Conservation (phyloP, 2,113 vertebrate species). For the Sitta europaea region DNA sequence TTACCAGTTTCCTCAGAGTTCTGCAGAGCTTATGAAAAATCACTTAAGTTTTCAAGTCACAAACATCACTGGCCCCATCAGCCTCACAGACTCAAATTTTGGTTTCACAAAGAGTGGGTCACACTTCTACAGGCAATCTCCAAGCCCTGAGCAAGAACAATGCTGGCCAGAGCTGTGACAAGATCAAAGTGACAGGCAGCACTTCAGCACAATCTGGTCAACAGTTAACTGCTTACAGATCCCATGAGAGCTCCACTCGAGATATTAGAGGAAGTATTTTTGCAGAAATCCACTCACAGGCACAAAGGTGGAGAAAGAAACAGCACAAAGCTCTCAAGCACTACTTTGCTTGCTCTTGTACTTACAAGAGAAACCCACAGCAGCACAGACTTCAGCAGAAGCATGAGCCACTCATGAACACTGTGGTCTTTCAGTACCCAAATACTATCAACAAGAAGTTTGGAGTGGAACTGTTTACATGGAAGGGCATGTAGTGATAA, state of each 20-base stretch:
- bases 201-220: background rate
- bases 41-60: background rate
- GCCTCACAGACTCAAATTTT: background rate
- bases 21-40: background rate
- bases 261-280: background rate
- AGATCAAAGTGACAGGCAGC: rapidly evolving
- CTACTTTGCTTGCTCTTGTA: background rate
- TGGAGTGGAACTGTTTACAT: background rate
- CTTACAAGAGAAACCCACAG: background rate
- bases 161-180: background rate
- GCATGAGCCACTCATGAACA: background rate
- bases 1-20: background rate
- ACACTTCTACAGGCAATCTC: background rate
- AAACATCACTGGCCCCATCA: background rate
- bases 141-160: background rate
- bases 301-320: background rate
- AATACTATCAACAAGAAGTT: background rate
- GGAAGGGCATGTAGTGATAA: background rate
- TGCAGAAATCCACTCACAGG: background rate
- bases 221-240: background rate
- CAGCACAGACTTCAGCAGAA: background rate
- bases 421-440: background rate
- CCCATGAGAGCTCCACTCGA: background rate
- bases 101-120: background rate
- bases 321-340: background rate